Conservation (phyloP, 2,113 vertebrate species). For the Dinomys branickii region DNA sequence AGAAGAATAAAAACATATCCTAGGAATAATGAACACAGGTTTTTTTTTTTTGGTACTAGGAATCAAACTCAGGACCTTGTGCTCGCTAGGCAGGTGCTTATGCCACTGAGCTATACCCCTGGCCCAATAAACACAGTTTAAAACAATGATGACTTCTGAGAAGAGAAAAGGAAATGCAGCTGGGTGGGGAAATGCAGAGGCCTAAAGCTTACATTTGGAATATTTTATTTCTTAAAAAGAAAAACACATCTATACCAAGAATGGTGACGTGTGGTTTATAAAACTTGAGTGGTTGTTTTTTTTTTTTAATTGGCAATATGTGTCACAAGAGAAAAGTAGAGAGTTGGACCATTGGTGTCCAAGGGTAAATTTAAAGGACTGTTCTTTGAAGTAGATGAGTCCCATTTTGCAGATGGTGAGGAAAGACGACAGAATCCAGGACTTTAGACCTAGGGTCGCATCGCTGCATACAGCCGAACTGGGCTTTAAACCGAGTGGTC, state of each 20-base stretch:
- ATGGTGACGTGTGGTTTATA: conserved; percentile 37
- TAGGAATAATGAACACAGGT: conserved; percentile 3
- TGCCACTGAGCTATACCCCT: no score
- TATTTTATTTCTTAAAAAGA: neutral
- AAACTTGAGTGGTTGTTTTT: conserved; percentile 25
- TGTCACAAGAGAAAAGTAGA: neutral
- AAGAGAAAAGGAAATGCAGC: neutral
- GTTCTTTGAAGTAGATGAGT: neutral
- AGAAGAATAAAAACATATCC: neutral
- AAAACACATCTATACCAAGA: neutral
- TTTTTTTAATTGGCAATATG: conserved; percentile 7
- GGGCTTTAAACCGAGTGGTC: neutral
- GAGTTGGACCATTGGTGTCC: neutral
- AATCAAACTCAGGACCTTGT: no score
- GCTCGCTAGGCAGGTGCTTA: no score
- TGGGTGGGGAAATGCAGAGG: neutral
- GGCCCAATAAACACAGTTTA: conserved; percentile 1
- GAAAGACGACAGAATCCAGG: neutral
- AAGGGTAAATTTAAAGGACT: neutral
- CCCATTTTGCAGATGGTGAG: neutral
- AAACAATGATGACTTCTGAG: neutral
- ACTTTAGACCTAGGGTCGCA: neutral
- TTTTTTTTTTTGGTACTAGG: no score
- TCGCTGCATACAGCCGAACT: neutral
- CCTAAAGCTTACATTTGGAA: neutral